Evolutionary conservation across 1,140 invertebrate species (phyloP).

Genomic region (Lysiphlebus fabarum): DNA sequence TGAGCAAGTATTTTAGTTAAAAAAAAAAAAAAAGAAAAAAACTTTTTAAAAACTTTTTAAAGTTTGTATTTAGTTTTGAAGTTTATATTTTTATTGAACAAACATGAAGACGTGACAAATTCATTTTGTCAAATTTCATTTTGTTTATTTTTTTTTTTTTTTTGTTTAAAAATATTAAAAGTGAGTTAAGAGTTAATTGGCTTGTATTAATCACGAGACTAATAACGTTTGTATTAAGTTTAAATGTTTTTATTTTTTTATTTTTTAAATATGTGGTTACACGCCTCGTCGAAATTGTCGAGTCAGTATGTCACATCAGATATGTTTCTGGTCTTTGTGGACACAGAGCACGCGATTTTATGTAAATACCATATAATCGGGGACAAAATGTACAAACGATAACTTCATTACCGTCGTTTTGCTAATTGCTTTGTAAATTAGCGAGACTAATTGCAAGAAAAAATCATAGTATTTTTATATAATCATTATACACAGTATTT

Average conservation of each 20-base stretch:
- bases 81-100: conserved; percentile 12
- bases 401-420: conserved; percentile 44
- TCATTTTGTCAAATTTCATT: background rate
- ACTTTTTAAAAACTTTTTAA: background rate
- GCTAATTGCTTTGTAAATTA: conserved; percentile 47
- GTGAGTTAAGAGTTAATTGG: conserved; percentile 13
- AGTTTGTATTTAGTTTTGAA: background rate
- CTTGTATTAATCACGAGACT: conserved; percentile 38
- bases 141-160: background rate
- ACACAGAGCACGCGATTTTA: conserved; percentile 37
- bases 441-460: conserved; percentile 38
- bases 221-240: conserved; percentile 29
- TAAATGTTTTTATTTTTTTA: background rate
- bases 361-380: conserved; percentile 47
- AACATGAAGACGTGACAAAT: conserved; percentile 11
- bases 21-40: background rate
- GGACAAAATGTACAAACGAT: conserved; percentile 42
- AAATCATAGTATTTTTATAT: background rate
- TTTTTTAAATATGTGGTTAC: conserved; percentile 16
- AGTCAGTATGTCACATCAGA: background rate
- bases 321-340: background rate
- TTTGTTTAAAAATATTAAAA: conserved; percentile 1
- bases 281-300: conserved; percentile 5
- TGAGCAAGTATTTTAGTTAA: background rate
- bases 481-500: no score